Base-by-base conservation (phyloP, 1,140 invertebrate species). In the Eriocheir sinensis region DNA sequence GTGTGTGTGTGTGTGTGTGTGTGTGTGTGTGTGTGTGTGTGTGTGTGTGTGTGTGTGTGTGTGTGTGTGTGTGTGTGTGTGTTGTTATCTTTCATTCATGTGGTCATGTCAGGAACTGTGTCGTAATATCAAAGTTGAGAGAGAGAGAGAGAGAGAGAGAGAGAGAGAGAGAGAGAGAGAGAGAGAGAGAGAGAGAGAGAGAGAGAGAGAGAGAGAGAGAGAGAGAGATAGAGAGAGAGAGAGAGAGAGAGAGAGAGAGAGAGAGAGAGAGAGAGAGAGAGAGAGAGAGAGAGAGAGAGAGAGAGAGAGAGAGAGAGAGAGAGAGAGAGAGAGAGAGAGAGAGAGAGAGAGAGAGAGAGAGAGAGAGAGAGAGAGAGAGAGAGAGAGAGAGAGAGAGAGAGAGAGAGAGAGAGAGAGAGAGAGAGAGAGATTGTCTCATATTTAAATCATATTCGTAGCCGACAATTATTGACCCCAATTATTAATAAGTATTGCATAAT, bases 121-220 rank as follows among this genome's bases (percentile, higher is more conserved):
- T 53, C 21, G 48, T 53, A 53, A 53, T 53, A 53, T 21, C 21
- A 17, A 21, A 17, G 48, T 53, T 17, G 48, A 17, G 48, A 53
- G 48, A 17, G 48, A n/a, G 48, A 9, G 2, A 17, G 48, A 53
- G 48, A 53, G 48, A 53, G 48, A 53, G 48, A 53, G 60, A 72
- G 60, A 72, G 60, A 72, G 60, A 72, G 60, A 72, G 60, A 72
- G 60, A 72, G 60, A 72, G 60, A 72, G 60, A 72, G 60, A 72
- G 60, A 72, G 60, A 72, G 60, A 72, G 60, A 72, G 60, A 72
- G 60, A 72, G 60, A 72, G 60, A 72, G 60, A 72, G 60, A 72
- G 60, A 72, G 60, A 72, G 60, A 72, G 60, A 72, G 60, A 72
- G 60, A 72, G 60, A 72, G 60, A 72, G 60, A 72, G 60, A 72